Base-by-base conservation (phyloP, 2,797 vertebrate species). In the Sebastiscus tertius region DNA sequence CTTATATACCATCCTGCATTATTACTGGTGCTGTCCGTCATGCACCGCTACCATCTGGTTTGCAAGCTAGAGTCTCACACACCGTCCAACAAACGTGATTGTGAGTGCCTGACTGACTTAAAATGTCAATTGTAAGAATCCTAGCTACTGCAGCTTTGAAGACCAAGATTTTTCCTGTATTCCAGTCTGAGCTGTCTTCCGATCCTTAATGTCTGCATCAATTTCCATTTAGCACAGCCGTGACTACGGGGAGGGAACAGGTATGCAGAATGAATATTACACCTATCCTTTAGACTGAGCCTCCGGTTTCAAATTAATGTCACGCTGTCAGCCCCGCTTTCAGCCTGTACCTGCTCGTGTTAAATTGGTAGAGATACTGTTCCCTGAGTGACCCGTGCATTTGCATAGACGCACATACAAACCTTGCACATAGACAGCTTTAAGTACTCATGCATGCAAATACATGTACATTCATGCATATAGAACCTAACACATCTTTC, bases 181-280 rank as follows among this genome's bases (percentile, higher is more conserved):
- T 81, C 46, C 22, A 14, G 62, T 62, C 58, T 26, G 31, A 14
- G 12, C 58, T 31, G 26, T 55, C 27, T 74, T 12, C 52, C 31
- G 1, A 73, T 64, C 59, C 63, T n/a, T 63, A 63, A 79, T 63
- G 78, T 79, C 81, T 66, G 49, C 65, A 60, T 79, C 68, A 63
- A 24, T 73, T 75, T 77, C 62, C 46, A 31, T 69, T 82, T 39
- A 55, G 33, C n/a, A 11, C 33, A 65, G 20, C 29, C 20, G 2
- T 36, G 11, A 31, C 58, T 22, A 24, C 31, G 29, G 18, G 36
- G 59, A 72, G 49, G 34, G 18, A 22, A 11, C 64, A 73, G 49
- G 67, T 68, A 58, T 56, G 67, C 74, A 79, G 73, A 33, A 72
- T 79, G 42, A 80, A 72, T 75, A 77, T 61, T 72, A 54, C 64